These are phyloP conservation scores for Strix occidentalis DNA, from an alignment of 2,797 vertebrate genomes.

Conservation along the genomic window DNA sequence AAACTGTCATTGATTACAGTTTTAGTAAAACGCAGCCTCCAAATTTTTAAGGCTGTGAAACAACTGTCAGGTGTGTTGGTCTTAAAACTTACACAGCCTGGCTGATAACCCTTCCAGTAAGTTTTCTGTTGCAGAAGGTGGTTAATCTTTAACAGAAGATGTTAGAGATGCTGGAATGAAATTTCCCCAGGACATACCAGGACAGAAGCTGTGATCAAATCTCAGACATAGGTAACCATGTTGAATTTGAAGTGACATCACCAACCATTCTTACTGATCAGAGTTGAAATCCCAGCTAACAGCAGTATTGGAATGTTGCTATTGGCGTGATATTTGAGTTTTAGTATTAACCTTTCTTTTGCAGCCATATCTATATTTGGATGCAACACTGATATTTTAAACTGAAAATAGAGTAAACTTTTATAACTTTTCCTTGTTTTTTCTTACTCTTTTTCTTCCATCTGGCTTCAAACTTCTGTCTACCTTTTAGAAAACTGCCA, in stretches of 20 bases:
- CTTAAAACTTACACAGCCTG: constrained; percentile 18
- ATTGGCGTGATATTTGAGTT: not conserved
- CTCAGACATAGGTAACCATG: constrained; percentile 16
- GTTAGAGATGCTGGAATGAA: constrained; percentile 17
- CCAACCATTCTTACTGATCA: constrained; percentile 10
- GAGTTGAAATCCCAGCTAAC: not conserved
- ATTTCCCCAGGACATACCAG: constrained; percentile 18
- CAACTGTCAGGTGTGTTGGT: not conserved
- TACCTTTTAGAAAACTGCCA: not conserved
- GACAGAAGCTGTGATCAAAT: constrained; percentile 39
- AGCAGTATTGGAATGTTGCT: not conserved
- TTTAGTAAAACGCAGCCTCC: not conserved
- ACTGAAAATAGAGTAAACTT: constrained; percentile 14
- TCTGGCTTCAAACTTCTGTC: not conserved
- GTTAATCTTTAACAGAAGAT: not conserved
- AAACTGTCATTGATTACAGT: not conserved
- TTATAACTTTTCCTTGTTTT: not conserved
- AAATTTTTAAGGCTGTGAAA: not conserved
- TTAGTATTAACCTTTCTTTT: constrained; percentile 25
- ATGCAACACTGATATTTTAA: not conserved
- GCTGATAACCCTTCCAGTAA: not conserved
- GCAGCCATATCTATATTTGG: not conserved
- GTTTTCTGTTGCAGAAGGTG: not conserved
- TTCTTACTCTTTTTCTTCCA: constrained; percentile 26
- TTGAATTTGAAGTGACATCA: constrained; percentile 54